Base-by-base conservation (phyloP, 2,888 invertebrate species). In the Ditula angustiorana region DNA sequence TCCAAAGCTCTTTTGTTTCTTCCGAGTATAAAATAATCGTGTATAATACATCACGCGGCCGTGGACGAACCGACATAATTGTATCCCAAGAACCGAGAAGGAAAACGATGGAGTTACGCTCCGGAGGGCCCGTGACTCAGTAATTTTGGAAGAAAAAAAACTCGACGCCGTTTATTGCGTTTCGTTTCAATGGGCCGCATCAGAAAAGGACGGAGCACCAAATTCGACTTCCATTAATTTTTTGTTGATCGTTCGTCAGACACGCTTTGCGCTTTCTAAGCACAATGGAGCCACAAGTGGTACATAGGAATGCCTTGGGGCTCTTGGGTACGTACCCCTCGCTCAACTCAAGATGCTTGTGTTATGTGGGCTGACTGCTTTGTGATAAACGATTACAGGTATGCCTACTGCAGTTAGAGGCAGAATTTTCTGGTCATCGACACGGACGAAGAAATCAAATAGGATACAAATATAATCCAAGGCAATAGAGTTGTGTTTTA, bases 51-150 rank as follows among this genome's bases (percentile, higher is more conserved):
- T 60, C 66, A 67, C 68, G 56, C 61, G 71, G 70, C 70, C 66
- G 62, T 60, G 63, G 71, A 72, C 67, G 74, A 72, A 75, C 79
- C 77, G 72, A 77, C 78, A 81, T 91, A 90, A 92, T 92, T 90
- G 87, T 79, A 82, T 91, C 86, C 88, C 84, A 80, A 87, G 90
- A 90, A 88, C 74, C 74, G 83, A 81, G 80, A 75, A 83, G 85
- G 86, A 85, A 86, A 88, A 87, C 78, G 84, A 80, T 78, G 80
- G 83, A 80, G 84, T 85, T 88, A 86, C 87, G 87, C 83, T 86
- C 81, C 74, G 82, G 78, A 82, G 81, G 77, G 72, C 81, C 82
- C 81, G 82, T 90, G 87, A 88, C 85, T 85, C 76, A 73, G 85
- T 85, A 69, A 79, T 83, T 86, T 85, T 74, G 69, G 73, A 69